Base-by-base conservation (phyloP, 1,140 invertebrate genomes). In the Pomphorhynchus laevis region DNA sequence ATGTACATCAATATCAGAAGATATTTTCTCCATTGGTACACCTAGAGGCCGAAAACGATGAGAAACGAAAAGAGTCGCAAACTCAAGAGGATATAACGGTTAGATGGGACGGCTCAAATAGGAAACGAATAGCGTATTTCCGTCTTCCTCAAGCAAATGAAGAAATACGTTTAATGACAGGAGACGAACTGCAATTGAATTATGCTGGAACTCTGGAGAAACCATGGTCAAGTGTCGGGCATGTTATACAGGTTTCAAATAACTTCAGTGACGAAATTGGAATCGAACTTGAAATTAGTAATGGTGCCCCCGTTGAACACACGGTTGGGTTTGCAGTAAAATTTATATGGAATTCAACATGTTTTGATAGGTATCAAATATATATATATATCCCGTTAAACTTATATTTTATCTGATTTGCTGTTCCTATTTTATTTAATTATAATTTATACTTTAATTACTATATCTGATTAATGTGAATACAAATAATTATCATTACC, bases 281-380 rank as follows among this genome's bases (percentile, higher is more conserved):
- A 0, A 70, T 95, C 20, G 86, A 98, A 53, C 55, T 98, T 48
- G 91, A 89, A 52, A 71, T 68, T 45, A 76, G 72, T 47, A 66
- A 69, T 14, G 74, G 72, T 16, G 76, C 77, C 0, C 80, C 82
- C 0, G 70, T 70, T 1, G 77, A 84, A 44, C 80, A 74, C 52
- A 74, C 70, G 17, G 73, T 73, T 34, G 86, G 86, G 55, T 98
- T 91, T 61, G 75, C 82, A 0, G 76, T 95, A 9, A 86, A 98
- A 58, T 98, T 93, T 59, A 89, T 95, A 17, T 98, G 86, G 89
- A 98, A 98, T 53, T 82, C 80, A 40, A 95, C 84, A 1, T 82
- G 76, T 31, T 98, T 98, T 58, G 82, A 95, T 56, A 69, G 77
- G 74, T 76, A 53, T 45, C 43, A 23, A 38, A n/a, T n/a, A n/a